phyloP scores from a whole-genome alignment of 2,797 vertebrate genomes.

The Amazonetta brasiliensis region DNA sequence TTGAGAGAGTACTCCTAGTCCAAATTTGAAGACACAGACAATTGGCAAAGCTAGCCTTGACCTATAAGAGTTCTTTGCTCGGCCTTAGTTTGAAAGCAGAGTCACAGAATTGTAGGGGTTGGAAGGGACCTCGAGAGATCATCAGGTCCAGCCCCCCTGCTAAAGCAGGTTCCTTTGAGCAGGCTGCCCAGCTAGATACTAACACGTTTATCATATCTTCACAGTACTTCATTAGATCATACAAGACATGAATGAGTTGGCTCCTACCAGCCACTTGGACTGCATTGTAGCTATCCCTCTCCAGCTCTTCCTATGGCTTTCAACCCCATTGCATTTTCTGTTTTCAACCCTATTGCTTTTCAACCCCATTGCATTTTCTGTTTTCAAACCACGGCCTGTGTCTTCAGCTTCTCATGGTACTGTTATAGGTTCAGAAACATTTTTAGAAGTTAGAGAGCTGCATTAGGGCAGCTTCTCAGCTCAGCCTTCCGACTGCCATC shows the following conservation, averaged over 20 bases:
- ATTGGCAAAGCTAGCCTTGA: background rate
- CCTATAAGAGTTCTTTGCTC: background rate
- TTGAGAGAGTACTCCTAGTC: background rate
- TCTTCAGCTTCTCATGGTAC: background rate
- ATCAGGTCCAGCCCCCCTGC: no score
- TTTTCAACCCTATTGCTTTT: background rate
- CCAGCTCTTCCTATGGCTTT: background rate
- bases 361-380: background rate
- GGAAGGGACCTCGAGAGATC: no score
- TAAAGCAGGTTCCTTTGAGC: no score
- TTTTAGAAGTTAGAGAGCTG: background rate
- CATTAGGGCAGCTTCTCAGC: background rate
- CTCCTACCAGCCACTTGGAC: background rate
- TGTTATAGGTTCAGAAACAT: background rate
- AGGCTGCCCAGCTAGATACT: background rate
- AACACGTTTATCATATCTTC: background rate
- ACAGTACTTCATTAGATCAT: background rate
- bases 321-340: background rate
- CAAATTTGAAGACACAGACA: background rate
- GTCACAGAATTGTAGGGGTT: no score
- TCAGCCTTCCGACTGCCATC: background rate
- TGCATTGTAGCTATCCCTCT: background rate
- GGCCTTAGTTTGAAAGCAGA: background rate
- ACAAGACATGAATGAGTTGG: background rate
- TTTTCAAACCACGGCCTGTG: rapidly evolving